Conservation (phyloP, 2,797 vertebrate species). For the Hemitrygon akajei region DNA sequence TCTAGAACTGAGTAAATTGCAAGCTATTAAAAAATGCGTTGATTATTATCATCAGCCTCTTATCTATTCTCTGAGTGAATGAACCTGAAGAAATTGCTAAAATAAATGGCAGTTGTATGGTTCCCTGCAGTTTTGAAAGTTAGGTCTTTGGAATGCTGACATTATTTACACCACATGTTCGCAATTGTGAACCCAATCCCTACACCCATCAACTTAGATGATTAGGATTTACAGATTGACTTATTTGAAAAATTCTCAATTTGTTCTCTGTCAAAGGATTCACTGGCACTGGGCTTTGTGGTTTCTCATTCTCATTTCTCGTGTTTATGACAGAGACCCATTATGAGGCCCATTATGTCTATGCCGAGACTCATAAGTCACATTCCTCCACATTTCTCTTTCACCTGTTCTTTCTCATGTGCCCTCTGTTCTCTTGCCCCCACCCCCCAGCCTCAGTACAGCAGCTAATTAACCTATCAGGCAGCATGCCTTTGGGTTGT, state of each 20-base stretch:
- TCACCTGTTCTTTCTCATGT: too few species aligned
- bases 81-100: background rate
- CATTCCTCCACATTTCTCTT: too few species aligned
- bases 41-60: background rate
- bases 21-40: background rate
- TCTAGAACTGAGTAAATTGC: background rate
- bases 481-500: too few species aligned
- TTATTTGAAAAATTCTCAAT: background rate
- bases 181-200: too few species aligned
- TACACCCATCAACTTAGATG: background rate
- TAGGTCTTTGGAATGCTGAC: background rate
- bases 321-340: too few species aligned
- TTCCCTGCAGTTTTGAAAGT: background rate
- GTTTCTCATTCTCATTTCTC: too few species aligned
- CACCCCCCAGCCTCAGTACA: too few species aligned
- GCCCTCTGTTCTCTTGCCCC: too few species aligned
- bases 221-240: too few species aligned
- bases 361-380: too few species aligned
- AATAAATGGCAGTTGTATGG: background rate
- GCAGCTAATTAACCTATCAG: too few species aligned
- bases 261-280: background rate
- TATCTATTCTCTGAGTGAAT: background rate
- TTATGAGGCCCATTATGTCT: too few species aligned
- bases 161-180: background rate
- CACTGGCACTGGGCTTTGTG: background rate